Evolutionary conservation across 1,140 invertebrate species (phyloP).

Genomic region (Drosophila parvula): DNA sequence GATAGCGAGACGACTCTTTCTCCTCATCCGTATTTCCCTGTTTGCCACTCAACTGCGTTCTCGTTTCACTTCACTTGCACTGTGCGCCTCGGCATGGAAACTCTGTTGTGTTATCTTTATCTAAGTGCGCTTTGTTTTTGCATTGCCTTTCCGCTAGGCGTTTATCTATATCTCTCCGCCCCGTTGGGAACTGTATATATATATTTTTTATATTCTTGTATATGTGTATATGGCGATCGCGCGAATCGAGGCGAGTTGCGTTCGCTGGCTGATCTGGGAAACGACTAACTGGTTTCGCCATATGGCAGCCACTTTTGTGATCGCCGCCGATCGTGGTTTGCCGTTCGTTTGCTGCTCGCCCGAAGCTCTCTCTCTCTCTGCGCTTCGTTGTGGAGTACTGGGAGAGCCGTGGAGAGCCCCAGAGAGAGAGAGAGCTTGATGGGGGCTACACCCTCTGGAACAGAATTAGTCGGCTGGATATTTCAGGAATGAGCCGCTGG

Average conservation of each 20-base stretch:
- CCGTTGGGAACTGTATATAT: constrained; percentile 30
- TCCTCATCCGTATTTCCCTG: constrained; percentile 23
- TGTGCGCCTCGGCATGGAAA: constrained; percentile 49
- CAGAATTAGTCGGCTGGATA: constrained; percentile 23
- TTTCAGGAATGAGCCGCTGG: constrained; percentile 28
- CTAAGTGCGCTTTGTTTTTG: constrained; percentile 38
- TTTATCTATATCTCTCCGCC: constrained; percentile 32
- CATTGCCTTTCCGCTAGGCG: constrained; percentile 25
- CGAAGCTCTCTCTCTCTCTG: constrained; percentile 3
- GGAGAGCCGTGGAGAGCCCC: constrained; percentile 6
- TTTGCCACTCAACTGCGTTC: constrained; percentile 59
- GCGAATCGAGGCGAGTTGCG: constrained; percentile 36
- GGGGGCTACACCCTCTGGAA: constrained; percentile 4
- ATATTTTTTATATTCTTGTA: background rate
- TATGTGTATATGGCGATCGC: constrained; percentile 29
- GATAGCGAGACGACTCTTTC: constrained; percentile 12
- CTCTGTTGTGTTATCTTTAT: constrained; percentile 43
- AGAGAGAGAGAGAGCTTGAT: background rate
- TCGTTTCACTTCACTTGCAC: constrained; percentile 57
- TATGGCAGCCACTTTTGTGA: constrained; percentile 71
- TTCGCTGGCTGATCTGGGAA: constrained; percentile 53
- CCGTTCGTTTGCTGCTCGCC: constrained; percentile 1
- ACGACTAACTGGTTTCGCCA: constrained; percentile 80
- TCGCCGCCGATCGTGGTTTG: constrained; percentile 13
- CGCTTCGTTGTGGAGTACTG: background rate